A percentile compares a stretch with the other conserved stretches of the same genome.
Evolutionary conservation across 2,797 vertebrate genomes (phyloP).

Genomic region (Luscinia luscinia): DNA sequence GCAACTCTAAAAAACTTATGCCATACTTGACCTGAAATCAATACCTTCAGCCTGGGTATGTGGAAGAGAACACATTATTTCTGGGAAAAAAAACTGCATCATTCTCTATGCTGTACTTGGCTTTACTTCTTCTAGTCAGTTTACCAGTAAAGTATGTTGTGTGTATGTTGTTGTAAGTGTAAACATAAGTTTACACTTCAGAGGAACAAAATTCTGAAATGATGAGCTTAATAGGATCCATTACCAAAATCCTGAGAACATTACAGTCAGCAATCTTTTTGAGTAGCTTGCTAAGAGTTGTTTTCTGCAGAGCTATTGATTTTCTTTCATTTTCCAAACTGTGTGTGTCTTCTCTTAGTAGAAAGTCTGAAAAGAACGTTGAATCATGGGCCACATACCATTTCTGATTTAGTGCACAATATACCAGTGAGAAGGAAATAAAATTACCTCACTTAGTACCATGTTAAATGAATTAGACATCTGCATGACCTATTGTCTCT

Average conservation of each 20-base stretch:
- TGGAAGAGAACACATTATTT: neutral
- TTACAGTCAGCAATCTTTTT: neutral
- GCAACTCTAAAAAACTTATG: neutral
- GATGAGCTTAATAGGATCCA: neutral
- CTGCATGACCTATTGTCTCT: neutral
- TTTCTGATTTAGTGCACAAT: neutral
- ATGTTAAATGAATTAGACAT: neutral
- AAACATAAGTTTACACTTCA: neutral
- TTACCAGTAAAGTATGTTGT: neutral
- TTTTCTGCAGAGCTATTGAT: neutral
- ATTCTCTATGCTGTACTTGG: neutral
- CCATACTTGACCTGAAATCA: neutral
- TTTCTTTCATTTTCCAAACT: neutral
- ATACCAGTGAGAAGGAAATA: constrained; percentile 1
- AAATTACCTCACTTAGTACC: neutral
- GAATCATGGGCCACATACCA: neutral
- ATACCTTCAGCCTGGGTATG: neutral
- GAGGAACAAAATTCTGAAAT: neutral
- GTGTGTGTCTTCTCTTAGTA: neutral
- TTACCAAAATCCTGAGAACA: neutral
- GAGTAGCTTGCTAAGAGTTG: neutral
- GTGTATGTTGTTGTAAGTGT: neutral
- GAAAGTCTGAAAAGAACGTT: neutral
- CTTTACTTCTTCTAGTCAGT: neutral
- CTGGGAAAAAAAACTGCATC: neutral